Evolutionary conservation across 2,113 vertebrate species (phyloP).

Genomic region (Crocuta crocuta): DNA sequence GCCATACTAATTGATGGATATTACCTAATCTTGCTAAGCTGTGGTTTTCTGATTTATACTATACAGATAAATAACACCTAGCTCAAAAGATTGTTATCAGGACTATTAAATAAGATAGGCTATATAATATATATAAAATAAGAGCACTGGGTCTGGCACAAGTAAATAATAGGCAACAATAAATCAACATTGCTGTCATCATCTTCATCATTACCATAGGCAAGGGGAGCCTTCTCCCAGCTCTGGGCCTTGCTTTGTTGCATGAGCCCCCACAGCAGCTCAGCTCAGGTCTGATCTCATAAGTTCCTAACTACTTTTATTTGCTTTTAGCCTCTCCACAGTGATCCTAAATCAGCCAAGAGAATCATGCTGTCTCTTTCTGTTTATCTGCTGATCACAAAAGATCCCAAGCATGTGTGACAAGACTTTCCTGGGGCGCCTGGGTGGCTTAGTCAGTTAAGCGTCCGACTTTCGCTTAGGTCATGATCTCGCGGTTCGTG

Average conservation of each 20-base stretch:
- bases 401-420: neutral
- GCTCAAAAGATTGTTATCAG: neutral
- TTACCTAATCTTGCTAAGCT: neutral
- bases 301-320: neutral
- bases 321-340: neutral
- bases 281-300: neutral
- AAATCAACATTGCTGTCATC: neutral
- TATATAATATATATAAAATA: neutral
- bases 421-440: neutral
- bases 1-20: neutral
- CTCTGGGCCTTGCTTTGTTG: neutral
- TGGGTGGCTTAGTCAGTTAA: no score
- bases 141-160: neutral
- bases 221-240: neutral
- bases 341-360: neutral
- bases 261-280: neutral
- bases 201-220: no score
- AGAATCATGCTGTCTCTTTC: neutral
- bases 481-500: no score
- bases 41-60: neutral
- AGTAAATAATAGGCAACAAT: neutral
- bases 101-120: neutral
- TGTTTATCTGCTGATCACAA: neutral
- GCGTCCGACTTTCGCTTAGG: no score
- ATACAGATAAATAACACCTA: neutral